Conservation (phyloP, 2,113 vertebrate genomes). For the Syngnathus scovelli region DNA sequence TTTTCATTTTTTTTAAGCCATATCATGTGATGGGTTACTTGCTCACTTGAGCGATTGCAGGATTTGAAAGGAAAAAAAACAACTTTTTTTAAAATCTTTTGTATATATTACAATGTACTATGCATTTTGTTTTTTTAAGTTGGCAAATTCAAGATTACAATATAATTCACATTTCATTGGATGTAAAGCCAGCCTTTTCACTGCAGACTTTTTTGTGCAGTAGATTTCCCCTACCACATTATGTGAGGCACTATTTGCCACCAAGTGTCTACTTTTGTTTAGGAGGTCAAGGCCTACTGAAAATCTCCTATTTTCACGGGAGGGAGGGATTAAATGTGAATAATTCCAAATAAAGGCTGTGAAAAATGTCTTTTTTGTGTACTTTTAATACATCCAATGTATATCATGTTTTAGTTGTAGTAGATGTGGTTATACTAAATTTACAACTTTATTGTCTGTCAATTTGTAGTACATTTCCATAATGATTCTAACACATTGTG, state of each 20-base stretch:
- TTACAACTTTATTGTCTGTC: not conserved
- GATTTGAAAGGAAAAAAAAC: conserved; percentile 23
- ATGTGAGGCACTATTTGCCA: not conserved
- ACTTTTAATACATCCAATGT: not conserved
- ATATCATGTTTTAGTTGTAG: not conserved
- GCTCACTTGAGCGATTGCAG: conserved; percentile 38
- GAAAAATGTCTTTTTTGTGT: not conserved
- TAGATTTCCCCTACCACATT: not conserved
- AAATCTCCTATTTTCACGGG: conserved; percentile 40
- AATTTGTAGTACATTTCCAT: not conserved
- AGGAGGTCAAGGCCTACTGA: conserved; percentile 22
- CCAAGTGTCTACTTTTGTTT: conserved; percentile 21
- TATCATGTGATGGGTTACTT: conserved; percentile 27
- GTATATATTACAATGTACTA: conserved; percentile 57
- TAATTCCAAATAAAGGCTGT: conserved; percentile 55
- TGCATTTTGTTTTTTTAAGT: conserved; percentile 53
- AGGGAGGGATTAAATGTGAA: conserved; percentile 37
- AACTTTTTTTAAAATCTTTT: conserved; percentile 58
- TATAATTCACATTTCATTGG: conserved; percentile 41
- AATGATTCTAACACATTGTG: not conserved
- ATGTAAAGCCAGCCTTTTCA: conserved; percentile 39
- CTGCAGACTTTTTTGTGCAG: conserved; percentile 31
- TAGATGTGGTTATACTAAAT: not conserved
- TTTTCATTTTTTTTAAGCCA: conserved; percentile 26
- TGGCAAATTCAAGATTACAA: conserved; percentile 25